Evolutionary conservation across 2,113 vertebrate species (phyloP), one percentile per base, ranked within the genome.

Genomic region (Nansenia antarctica): DNA sequence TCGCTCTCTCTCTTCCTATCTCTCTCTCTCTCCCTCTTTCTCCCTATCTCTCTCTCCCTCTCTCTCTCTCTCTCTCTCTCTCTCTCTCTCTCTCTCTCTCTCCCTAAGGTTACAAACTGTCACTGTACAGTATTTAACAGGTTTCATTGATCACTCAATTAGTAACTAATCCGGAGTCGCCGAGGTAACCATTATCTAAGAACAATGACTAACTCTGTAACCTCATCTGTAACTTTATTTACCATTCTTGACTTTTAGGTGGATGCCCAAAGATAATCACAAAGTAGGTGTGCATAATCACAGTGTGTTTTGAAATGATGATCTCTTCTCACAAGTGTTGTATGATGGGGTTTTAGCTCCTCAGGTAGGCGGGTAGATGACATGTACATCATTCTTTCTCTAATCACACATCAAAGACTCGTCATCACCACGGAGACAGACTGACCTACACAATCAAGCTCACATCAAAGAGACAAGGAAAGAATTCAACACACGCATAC

Each of bases 331-430:
- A 81, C 65, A 73, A 65, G 57, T 64, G 77, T 82, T 79, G 73
- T 59, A 79, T 83, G 77, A 70, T 75, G 62, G 64, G 59, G 70
- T 9, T 8, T 53, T 24, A 29, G 53, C 42, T 29, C 67, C 79
- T 79, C 77, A 83, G 79, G 72, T 53, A 42, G 54, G 61, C 20
- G 66, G 68, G 45, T 52, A 34, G 69, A 62, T 81, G 74, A 76
- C 79, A 70, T 65, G 52, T 73, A 82, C 32, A 57, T 20, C 42
- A 49, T 49, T 49, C 5, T 62, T 73, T 27, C 74, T 85, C 80
- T 76, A 79, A 83, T 82, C 69, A 74, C 73, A 67, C 73, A 81
- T 82, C 66, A 89, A 81, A 79, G 73, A 64, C 62, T 62, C 61
- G 1, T 76, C 65, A 35, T 42, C 47, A 65, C 70, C 69, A 66